These are phyloP conservation scores for Platycercus adscitus DNA, from an alignment of 2,113 vertebrate genomes.

Conservation along the genomic window DNA sequence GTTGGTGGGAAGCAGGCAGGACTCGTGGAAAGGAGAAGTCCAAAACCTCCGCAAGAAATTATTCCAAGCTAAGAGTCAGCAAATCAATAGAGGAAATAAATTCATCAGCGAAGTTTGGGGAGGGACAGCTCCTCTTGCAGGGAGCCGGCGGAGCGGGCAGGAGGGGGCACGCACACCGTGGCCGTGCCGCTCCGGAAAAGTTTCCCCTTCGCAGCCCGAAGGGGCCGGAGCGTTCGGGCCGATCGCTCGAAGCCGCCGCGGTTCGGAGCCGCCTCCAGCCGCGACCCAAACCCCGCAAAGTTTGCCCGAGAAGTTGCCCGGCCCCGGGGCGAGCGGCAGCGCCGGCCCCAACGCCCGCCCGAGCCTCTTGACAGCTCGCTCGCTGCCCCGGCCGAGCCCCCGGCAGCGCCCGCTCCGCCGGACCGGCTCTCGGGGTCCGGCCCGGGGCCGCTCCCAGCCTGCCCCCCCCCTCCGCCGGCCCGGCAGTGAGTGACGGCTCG, in stretches of 20 bases:
- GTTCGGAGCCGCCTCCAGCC: background rate
- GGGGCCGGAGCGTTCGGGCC: background rate
- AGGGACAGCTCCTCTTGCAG: background rate
- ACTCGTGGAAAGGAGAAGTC: background rate
- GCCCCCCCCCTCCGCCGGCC: background rate
- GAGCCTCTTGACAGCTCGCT: background rate
- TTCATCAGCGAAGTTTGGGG: conserved; percentile 14
- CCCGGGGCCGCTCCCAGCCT: background rate
- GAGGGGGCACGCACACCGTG: conserved; percentile 31
- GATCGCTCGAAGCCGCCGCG: background rate
- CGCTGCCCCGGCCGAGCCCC: background rate
- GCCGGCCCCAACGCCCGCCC: background rate
- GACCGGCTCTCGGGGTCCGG: background rate
- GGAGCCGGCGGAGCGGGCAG: background rate
- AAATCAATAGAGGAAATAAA: conserved; percentile 41
- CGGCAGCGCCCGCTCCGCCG: no score
- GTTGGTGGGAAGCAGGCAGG: background rate
- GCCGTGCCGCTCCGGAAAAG: conserved; percentile 21
- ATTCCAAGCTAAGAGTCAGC: background rate
- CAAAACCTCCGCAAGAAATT: conserved; percentile 8
- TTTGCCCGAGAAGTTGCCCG: conserved; percentile 14
- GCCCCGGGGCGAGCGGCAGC: background rate
- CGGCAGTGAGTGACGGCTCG: conserved; percentile 71
- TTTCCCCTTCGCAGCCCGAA: conserved; percentile 28
- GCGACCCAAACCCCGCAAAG: background rate